Base-by-base conservation (phyloP, 2,113 vertebrate species). In the Haemorhous mexicanus region DNA sequence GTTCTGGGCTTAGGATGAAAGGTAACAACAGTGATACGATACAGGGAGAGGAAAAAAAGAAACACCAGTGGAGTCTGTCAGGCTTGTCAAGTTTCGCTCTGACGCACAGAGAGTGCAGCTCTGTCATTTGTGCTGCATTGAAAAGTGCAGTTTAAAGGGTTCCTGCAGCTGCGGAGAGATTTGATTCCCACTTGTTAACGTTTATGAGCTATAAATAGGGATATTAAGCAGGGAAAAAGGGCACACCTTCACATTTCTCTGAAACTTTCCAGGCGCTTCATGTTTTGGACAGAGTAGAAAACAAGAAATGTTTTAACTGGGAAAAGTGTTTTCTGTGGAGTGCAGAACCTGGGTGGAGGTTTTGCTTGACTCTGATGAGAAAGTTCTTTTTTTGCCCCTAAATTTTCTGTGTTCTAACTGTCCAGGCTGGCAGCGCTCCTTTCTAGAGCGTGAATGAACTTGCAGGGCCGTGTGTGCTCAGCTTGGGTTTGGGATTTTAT, bases 11-110 rank as follows among this genome's bases (percentile, higher is more conserved):
- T 33, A 26, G 77, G 68, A 76, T 90, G 68, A 79, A 56, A 78
- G 73, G 72, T 70, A 74, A 75, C 47, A 78, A 15, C 83, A 53
- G 67, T 17, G 94, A 78, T 73, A 86, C 20, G 86, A 44, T 70
- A 32, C 39, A 4, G 56, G 14, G 53, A 52, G 52, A 62, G 69
- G 58, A 3, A 30, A 58, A 11, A 30, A n/a, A 46, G 32, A 28
- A 41, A 20, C 58, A 33, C 70, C 44, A 52, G 87, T 79, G 77
- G 87, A 93, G 83, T 37, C 84, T 95, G 93, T 95, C 94, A 91
- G 68, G 89, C 89, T 87, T 83, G 92, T 95, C 97, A 76, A 44
- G 84, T 82, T 95, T 68, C 11, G 6, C 73, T 72, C 33, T 93
- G 77, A 87, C 20, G 47, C 77, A 80, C 50, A 74, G 90, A 72